Evolutionary conservation across 2,113 vertebrate species (phyloP).

Genomic region (Pristiophorus japonicus): DNA sequence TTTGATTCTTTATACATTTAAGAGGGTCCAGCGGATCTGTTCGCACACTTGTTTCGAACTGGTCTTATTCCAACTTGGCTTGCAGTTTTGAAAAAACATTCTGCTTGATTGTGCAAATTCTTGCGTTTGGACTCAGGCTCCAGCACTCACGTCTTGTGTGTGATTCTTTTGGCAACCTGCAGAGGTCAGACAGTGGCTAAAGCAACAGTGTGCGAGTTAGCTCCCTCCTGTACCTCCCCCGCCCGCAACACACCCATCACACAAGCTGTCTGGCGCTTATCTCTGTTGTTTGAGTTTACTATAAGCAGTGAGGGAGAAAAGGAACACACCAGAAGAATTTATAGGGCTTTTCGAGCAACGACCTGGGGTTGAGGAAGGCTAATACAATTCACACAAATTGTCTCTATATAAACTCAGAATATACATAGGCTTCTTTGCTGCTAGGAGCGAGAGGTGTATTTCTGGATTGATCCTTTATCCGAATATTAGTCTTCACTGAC

Average conservation of each 20-base stretch:
- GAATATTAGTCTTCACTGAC: not conserved
- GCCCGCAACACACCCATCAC: not conserved
- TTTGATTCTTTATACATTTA: not conserved
- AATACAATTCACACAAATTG: not conserved
- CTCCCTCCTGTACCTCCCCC: not conserved
- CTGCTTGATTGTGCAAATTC: not conserved
- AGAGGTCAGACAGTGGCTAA: slow-evolving; percentile 20
- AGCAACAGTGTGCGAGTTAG: not conserved
- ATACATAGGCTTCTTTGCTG: not conserved
- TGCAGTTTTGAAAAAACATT: not conserved
- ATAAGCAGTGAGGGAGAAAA: not conserved
- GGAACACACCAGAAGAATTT: not conserved
- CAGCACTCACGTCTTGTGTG: not conserved
- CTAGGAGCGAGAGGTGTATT: not conserved
- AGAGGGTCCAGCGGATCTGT: not conserved
- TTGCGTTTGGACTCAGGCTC: not conserved
- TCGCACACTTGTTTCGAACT: not conserved
- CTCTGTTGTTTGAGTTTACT: slow-evolving; percentile 2
- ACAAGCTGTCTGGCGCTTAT: not conserved
- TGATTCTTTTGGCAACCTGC: slow-evolving; percentile 15
- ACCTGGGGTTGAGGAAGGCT: not conserved
- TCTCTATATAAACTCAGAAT: not conserved
- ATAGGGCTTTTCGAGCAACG: not conserved
- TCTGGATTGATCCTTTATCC: not conserved
- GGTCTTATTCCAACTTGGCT: not conserved